These are phyloP conservation scores for Stenolophus ochropezus DNA, from an alignment of 2,888 invertebrate genomes.

Conservation along the genomic window DNA sequence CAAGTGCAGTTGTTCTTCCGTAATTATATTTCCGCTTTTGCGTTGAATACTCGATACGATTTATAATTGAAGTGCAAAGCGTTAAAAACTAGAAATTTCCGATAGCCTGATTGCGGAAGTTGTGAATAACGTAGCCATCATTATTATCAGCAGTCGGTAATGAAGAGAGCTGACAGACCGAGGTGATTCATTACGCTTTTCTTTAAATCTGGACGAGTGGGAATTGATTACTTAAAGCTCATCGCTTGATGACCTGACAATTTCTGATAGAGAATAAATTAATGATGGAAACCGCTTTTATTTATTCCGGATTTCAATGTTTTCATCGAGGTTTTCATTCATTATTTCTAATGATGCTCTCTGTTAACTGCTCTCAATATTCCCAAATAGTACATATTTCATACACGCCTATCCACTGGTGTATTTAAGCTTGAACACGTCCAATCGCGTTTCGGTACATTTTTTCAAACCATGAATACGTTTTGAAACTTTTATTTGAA, in stretches of 20 bases:
- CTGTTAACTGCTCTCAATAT: background rate
- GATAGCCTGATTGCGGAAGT: slow-evolving; percentile 5
- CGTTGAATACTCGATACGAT: background rate
- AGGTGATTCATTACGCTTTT: slow-evolving; percentile 43
- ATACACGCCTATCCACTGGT: too few relatives aligned
- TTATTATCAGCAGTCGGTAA: slow-evolving; percentile 34
- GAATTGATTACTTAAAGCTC: slow-evolving; percentile 40
- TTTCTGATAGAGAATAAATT: slow-evolving; percentile 17
- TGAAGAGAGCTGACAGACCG: slow-evolving; percentile 29
- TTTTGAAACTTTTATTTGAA: too few relatives aligned
- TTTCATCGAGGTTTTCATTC: background rate
- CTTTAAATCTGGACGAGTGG: slow-evolving; percentile 19
- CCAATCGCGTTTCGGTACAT: too few relatives aligned
- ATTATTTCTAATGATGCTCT: background rate
- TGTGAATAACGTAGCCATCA: slow-evolving; percentile 27
- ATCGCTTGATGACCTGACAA: slow-evolving; percentile 31
- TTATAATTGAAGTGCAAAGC: background rate
- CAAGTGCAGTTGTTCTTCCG: background rate
- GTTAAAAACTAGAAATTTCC: background rate
- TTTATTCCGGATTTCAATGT: background rate
- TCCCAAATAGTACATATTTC: background rate
- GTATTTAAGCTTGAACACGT: too few relatives aligned
- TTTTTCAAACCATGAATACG: too few relatives aligned
- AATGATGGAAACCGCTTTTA: background rate
- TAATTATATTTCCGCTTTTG: background rate